These are phyloP conservation scores for Caenorhabditis inopinata DNA, from an alignment of 1,140 invertebrate genomes.

Conservation along the genomic window DNA sequence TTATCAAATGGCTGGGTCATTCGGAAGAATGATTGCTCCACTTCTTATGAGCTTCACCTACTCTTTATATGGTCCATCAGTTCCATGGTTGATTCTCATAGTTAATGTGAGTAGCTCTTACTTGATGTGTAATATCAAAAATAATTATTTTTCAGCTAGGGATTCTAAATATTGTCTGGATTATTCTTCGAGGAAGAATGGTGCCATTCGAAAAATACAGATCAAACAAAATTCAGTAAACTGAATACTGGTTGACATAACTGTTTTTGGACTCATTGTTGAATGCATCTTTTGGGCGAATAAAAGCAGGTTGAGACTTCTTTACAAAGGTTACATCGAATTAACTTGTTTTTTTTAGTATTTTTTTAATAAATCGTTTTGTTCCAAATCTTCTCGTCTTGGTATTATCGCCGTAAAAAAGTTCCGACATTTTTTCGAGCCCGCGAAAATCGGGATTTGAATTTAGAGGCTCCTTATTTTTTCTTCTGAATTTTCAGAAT, in stretches of 20 bases:
- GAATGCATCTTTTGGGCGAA: background rate
- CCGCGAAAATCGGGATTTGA: too few species aligned
- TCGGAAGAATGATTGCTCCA: constrained; percentile 41
- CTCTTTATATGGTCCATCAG: background rate
- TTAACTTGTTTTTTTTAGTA: background rate
- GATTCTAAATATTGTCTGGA: constrained; percentile 33
- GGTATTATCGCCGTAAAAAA: too few species aligned
- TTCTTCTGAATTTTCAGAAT: too few species aligned
- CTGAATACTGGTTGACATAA: too few species aligned
- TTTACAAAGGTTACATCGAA: too few species aligned
- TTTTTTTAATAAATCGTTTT: too few species aligned
- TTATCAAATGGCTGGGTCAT: constrained; percentile 49
- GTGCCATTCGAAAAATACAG: constrained; percentile 44
- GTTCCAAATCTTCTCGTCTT: too few species aligned
- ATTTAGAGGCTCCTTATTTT: too few species aligned
- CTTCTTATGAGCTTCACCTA: constrained; percentile 44
- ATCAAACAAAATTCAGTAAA: background rate
- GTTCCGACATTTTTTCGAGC: too few species aligned
- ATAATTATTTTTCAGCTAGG: constrained; percentile 45
- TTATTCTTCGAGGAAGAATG: constrained; percentile 51
- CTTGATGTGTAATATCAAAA: constrained; percentile 34
- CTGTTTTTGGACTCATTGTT: background rate
- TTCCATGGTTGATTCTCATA: background rate
- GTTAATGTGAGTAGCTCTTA: background rate
- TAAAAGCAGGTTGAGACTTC: background rate